Base-by-base conservation (phyloP, 2,888 invertebrate species). In the Noctua fimbriata region DNA sequence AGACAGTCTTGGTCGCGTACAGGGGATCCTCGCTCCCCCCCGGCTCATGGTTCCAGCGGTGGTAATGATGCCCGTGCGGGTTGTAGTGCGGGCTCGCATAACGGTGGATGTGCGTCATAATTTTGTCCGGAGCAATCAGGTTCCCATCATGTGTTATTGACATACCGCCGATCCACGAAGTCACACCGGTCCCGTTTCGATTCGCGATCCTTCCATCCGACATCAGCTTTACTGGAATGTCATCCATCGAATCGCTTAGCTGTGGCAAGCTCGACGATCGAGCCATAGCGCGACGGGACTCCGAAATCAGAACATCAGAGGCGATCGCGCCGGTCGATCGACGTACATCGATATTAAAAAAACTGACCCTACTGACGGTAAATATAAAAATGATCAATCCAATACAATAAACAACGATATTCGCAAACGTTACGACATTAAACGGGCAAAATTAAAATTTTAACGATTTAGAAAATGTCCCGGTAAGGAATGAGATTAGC, bases 1-100 rank as follows among this genome's bases (percentile, higher is more conserved):
- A 97, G 95, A 97, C 96, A 47, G 97, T 97, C 94, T 97, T 97
- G 93, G 97, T 97, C 70, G 97, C 96, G 90, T 96, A 96, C 79
- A 96, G 93, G 58, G 97, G 95, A 83, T 96, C 97, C 90, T 96
- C 96, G 84, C 96, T 95, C 89, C 96, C 97, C 93, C 96, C 97
- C 85, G 95, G 97, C 93, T 95, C 96, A 93, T 96, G 96, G 90
- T 94, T 95, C 97, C 95, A 97, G 91, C 95, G 97, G 88, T 94
- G 97, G 92, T 94, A 95, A 94, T 96, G 95, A 86, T 96, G 96
- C 79, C 96, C 96, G 87, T 96, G 96, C 69, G 96, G 96, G 90
- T 95, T 96, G 96, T 96, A 96, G 95, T 97, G 97, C 63, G 97
- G 97, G 91, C 97, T 97, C 85, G 96, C 93, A 89, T 96, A 97